phyloP scores from a whole-genome alignment of 2,888 invertebrate species.

The Acanthosoma haemorrhoidale region DNA sequence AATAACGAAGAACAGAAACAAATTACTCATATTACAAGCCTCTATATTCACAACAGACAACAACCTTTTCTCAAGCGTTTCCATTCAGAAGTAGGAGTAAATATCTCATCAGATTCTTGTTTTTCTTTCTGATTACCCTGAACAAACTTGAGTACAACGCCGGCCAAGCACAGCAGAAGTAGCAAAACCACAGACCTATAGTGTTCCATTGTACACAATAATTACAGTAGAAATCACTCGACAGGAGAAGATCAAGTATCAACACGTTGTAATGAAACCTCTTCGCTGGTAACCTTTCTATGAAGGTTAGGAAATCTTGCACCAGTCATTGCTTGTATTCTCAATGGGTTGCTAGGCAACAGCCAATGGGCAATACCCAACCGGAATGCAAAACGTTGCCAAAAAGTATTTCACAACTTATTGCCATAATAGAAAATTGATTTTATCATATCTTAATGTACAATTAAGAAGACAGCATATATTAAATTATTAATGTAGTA shows the following conservation, averaged over 20 bases:
- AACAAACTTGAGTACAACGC: slow-evolving; percentile 4
- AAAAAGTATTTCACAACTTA: too few species aligned
- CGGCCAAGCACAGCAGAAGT: not conserved
- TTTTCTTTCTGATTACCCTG: slow-evolving; percentile 8
- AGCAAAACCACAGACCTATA: slow-evolving; percentile 15
- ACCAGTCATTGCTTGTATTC: not conserved
- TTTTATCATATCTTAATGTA: too few species aligned
- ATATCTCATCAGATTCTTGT: slow-evolving; percentile 24
- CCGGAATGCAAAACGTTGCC: slow-evolving; percentile 1
- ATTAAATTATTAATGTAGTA: too few species aligned
- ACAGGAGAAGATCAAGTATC: not conserved
- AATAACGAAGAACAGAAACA: too few species aligned
- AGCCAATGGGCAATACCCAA: not conserved
- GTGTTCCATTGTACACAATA: slow-evolving; percentile 20
- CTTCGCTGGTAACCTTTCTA: not conserved
- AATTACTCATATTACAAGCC: too few species aligned
- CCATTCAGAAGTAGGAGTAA: slow-evolving; percentile 36
- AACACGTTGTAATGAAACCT: slow-evolving; percentile 25
- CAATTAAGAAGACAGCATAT: too few species aligned
- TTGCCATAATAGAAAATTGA: too few species aligned
- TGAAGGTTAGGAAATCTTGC: slow-evolving; percentile 9
- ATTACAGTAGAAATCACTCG: not conserved
- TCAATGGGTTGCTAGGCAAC: slow-evolving; percentile 19
- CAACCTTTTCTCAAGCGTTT: slow-evolving; percentile 36
- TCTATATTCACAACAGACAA: too few species aligned